Conservation (phyloP, 2,797 vertebrate species). For the Clarias fuscus region DNA sequence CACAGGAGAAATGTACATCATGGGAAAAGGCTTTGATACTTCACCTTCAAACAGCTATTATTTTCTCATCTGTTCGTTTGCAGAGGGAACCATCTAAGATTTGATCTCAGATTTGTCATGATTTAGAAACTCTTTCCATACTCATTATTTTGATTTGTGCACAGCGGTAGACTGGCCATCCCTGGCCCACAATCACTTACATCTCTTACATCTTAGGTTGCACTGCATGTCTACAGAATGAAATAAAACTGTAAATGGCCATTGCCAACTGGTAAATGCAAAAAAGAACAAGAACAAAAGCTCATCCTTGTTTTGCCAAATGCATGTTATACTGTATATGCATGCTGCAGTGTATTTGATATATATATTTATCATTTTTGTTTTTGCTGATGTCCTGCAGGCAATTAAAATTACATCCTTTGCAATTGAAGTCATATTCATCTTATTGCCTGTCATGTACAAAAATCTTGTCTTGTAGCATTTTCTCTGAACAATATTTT, state of each 20-base stretch:
- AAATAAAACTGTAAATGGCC: background rate
- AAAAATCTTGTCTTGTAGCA: background rate
- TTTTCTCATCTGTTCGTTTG: constrained; percentile 28
- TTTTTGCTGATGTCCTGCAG: constrained; percentile 7
- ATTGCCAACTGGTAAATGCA: background rate
- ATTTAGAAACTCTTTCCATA: constrained; percentile 19
- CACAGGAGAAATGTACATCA: constrained; percentile 32
- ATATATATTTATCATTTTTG: background rate
- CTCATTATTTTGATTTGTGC: constrained; percentile 31
- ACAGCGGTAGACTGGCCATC: constrained; percentile 7
- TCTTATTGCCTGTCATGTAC: background rate
- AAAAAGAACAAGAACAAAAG: background rate
- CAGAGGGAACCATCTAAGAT: constrained; percentile 11
- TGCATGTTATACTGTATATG: background rate
- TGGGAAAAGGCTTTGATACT: constrained; percentile 39
- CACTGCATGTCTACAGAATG: constrained; percentile 1
- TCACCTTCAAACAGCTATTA: constrained; percentile 30
- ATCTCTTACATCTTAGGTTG: constrained; percentile 9
- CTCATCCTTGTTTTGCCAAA: background rate
- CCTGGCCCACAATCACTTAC: background rate
- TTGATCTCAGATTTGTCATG: constrained; percentile 22
- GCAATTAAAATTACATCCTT: background rate
- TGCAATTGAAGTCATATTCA: background rate
- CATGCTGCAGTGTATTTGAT: background rate
- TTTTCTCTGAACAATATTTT: background rate